Percentiles rank a stretch among this genome's conserved stretches.
Evolutionary conservation across 2,113 vertebrate genomes (phyloP).

Genomic region (Cyprinodon brontotheroides): DNA sequence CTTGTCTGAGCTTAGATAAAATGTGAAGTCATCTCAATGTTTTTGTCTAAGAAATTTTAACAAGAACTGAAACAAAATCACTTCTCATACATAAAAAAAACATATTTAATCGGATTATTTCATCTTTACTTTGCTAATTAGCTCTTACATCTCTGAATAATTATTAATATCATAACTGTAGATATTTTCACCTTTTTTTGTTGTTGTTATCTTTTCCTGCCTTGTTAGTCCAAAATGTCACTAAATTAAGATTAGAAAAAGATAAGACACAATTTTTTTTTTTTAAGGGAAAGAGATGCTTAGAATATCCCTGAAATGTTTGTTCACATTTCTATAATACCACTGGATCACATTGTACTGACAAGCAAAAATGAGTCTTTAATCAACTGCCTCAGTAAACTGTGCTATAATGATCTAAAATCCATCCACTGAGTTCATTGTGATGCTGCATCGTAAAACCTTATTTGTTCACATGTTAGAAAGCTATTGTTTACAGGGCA

Average conservation of each 20-base stretch:
- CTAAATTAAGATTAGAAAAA: neutral
- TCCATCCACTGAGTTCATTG: slow-evolving; percentile 10
- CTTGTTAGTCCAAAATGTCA: slow-evolving; percentile 3
- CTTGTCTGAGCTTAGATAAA: no score
- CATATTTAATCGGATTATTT: no score
- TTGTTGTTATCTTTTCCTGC: neutral
- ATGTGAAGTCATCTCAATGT: no score
- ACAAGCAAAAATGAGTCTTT: slow-evolving; percentile 20
- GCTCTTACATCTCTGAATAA: no score
- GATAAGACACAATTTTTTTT: neutral
- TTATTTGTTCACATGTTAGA: neutral
- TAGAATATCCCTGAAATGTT: neutral
- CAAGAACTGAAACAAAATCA: no score
- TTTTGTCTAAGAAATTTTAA: no score
- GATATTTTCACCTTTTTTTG: neutral
- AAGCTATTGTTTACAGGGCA: slow-evolving; percentile 16
- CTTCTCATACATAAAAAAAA: no score
- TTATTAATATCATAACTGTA: no score
- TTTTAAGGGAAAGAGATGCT: neutral
- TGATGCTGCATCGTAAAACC: neutral
- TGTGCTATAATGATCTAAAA: slow-evolving; percentile 8
- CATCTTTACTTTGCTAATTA: no score
- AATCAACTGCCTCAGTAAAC: slow-evolving; percentile 16
- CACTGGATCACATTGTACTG: slow-evolving; percentile 2
- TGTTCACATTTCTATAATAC: slow-evolving; percentile 3